phyloP scores from a whole-genome alignment of 2,113 vertebrate species.

The Microcebus murinus region DNA sequence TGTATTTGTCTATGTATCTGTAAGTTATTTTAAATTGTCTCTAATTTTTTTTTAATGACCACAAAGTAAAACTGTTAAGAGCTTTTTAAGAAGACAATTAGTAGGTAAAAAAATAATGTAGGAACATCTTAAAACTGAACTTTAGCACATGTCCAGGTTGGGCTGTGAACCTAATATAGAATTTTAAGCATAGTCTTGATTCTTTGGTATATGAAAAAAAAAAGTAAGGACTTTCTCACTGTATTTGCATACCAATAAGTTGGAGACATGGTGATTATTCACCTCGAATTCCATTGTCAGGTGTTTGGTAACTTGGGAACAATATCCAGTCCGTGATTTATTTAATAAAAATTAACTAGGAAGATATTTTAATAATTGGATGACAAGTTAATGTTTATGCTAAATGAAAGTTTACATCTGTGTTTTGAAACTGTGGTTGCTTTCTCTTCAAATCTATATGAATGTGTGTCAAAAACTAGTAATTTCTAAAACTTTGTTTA shows the following conservation, averaged over 20 bases:
- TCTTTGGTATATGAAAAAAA: not conserved
- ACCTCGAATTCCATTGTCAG: not conserved
- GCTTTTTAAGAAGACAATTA: not conserved
- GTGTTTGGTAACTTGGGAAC: not conserved
- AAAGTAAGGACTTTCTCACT: not conserved
- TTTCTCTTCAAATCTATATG: not conserved
- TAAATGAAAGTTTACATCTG: not conserved
- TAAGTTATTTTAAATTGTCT: not conserved
- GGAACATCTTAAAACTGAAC: not conserved
- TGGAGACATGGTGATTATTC: not conserved
- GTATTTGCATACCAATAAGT: not conserved
- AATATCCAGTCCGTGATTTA: not conserved
- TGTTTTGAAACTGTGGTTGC: not conserved
- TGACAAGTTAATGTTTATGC: not conserved
- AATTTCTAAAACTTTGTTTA: not conserved
- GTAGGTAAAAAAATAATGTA: not conserved
- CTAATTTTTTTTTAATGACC: not conserved
- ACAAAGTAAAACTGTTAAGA: not conserved
- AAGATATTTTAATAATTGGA: not conserved
- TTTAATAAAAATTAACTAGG: not conserved
- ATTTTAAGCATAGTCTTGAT: not conserved
- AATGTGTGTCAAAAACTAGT: not conserved
- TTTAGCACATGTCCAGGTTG: not conserved
- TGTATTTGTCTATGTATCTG: not conserved
- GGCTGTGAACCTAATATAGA: not conserved